Base-by-base conservation (phyloP, 2,797 vertebrate species). In the Gallinago nigripennis region DNA sequence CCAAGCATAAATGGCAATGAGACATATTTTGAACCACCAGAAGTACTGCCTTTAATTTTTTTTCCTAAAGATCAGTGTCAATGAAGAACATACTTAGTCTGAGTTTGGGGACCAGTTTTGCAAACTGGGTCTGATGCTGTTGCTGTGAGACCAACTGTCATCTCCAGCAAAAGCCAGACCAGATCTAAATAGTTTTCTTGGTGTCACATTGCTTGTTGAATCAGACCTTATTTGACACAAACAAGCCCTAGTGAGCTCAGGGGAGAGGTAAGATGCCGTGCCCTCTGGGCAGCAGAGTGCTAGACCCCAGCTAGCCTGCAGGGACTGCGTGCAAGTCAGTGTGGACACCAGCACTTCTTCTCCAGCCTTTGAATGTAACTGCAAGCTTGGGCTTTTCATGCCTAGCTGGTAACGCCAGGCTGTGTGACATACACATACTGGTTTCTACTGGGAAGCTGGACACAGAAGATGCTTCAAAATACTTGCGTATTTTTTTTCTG, bases 1-100 rank as follows among this genome's bases (percentile, higher is more conserved):
- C 71, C 88, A 86, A 71, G 77, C 51, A 80, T 39, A 96, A 95
- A 80, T 75, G 45, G 71, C 75, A 90, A 63, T 23, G 80, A 91
- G 61, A 88, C 45, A 23, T 71, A 46, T 61, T 95, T 94, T 92
- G 82, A 90, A 88, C 82, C 1, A 0, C 63, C 82, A 72, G 58
- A 76, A 92, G 46, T 63, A 64, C 35, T 81, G 77, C 66, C 58
- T 94, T 86, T 81, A 69, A 77, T 83, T 88, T 81, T 83, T 51
- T 81, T 81, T 81, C 84, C 46, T 60, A 33, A 86, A 91, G 54
- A 86, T 79, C 48, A 43, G 43, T 60, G 77, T 90, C 70, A 68
- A 11, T 73, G 63, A 78, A 92, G 82, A 90, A 76, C 90, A 37
- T 30, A 63, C 39, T 27, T 23, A 89, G 39, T 37, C 77, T 82